Conservation (phyloP, 1,140 invertebrate genomes). For the Bombus superbus region DNA sequence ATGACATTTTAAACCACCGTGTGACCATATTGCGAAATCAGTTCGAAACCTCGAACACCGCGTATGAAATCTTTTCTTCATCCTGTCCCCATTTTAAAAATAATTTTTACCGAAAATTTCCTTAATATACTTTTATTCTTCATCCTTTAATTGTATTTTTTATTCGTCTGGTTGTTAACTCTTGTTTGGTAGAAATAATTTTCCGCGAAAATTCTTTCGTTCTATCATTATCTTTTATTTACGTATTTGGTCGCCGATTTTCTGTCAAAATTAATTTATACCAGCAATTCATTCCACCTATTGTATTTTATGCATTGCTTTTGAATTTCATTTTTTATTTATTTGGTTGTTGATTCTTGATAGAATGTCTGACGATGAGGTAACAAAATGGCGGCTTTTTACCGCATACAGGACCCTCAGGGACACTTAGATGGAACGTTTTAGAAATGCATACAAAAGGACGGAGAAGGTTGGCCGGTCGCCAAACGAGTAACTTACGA, state of each 20-base stretch:
- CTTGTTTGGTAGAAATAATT: background rate
- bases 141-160: too few relatives aligned
- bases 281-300: background rate
- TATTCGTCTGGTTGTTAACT: too few relatives aligned
- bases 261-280: background rate
- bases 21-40: background rate
- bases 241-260: background rate
- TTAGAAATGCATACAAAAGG: constrained; percentile 1
- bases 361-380: too few relatives aligned
- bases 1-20: constrained; percentile 12
- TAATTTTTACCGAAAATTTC: background rate
- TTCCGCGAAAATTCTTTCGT: background rate
- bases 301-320: too few relatives aligned
- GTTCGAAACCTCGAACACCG: background rate
- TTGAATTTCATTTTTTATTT: background rate
- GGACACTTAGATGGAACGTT: background rate
- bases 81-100: too few relatives aligned
- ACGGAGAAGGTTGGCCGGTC: background rate
- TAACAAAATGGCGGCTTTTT: background rate
- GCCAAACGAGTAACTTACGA: constrained; percentile 38
- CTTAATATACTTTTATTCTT: too few relatives aligned
- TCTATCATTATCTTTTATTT: background rate
- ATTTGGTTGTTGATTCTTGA: too few relatives aligned
- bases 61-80: background rate
- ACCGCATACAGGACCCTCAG: too few relatives aligned